Evolutionary conservation across 1,140 invertebrate genomes (phyloP).

Genomic region (Hylaeus anthracinus): DNA sequence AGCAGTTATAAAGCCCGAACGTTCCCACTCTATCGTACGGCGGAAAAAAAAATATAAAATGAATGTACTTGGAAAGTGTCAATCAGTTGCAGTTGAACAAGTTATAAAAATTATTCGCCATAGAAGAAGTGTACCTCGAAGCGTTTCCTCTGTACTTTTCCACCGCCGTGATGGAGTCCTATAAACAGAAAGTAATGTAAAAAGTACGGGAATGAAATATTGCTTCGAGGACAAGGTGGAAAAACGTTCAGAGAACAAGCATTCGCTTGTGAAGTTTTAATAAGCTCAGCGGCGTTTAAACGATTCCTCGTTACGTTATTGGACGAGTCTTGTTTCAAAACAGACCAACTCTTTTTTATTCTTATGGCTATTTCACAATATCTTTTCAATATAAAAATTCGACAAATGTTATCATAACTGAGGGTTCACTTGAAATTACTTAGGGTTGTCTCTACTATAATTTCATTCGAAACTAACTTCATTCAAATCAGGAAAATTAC

Average conservation of each 20-base stretch:
- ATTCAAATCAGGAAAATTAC: too few species aligned
- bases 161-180: too few species aligned
- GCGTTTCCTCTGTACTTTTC: background rate
- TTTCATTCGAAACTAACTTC: too few species aligned
- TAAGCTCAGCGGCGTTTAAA: constrained; percentile 2
- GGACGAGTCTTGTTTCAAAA: background rate
- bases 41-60: background rate
- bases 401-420: too few species aligned
- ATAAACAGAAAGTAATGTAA: background rate
- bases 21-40: background rate
- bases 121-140: background rate
- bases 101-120: background rate
- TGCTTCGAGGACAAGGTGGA: background rate
- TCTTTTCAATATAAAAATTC: too few species aligned
- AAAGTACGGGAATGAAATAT: background rate
- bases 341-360: background rate
- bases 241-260: background rate
- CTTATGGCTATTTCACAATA: background rate
- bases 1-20: constrained; percentile 18
- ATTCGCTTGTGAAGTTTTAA: constrained; percentile 7
- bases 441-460: too few species aligned
- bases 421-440: too few species aligned
- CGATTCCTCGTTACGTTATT: constrained; percentile 8
- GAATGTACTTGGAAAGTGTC: background rate
- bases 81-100: constrained; percentile 14